Evolutionary conservation across 2,113 vertebrate species (phyloP), one percentile per base, ranked within the genome.

Genomic region (Marmota monax): DNA sequence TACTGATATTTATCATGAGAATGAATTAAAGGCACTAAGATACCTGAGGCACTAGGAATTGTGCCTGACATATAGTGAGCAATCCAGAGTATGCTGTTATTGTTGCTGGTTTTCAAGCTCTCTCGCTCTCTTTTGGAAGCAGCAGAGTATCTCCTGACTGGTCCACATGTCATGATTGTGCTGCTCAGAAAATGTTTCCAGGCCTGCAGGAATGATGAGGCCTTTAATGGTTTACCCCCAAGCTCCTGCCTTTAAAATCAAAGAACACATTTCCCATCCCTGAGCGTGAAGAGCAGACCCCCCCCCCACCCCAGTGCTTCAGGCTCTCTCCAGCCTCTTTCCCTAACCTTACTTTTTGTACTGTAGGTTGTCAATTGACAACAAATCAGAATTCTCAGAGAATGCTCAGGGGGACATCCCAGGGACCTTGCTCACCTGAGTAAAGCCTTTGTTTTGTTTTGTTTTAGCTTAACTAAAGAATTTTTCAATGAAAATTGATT

Each of bases 401-500:
- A 67, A 69, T 9, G 10, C 63, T 56, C 18, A 1, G 13, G 70
- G 65, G 67, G 48, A 39, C 17, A 56, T 45, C 58, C 37, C 65
- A 92, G 32, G 77, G 76, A 79, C 14, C 6, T 85, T 91, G 48
- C 39, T 84, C 18, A 53, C 51, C 72, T 95, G 58, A 45, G 69
- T 82, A 88, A 97, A 67, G 67, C 83, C 58, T 76, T 85, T 58
- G 17, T 58, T 58, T 32, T 51, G 29, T 23, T 72, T 91, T 94
- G 61, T 63, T 86, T 61, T 73, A 61, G 42, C 11, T 88, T 94
- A 95, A 78, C 56, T 42, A 69, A 92, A 92, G 48, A 85, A 76
- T 29, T 95, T 93, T 90, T 94, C 82, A 45, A 5, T 72, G 39
- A 37, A 96, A 94, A 92, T 88, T 4, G 18, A 34, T 87, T 84